phyloP scores from a whole-genome alignment of 1,140 invertebrate genomes.

The Drosophila santomea region DNA sequence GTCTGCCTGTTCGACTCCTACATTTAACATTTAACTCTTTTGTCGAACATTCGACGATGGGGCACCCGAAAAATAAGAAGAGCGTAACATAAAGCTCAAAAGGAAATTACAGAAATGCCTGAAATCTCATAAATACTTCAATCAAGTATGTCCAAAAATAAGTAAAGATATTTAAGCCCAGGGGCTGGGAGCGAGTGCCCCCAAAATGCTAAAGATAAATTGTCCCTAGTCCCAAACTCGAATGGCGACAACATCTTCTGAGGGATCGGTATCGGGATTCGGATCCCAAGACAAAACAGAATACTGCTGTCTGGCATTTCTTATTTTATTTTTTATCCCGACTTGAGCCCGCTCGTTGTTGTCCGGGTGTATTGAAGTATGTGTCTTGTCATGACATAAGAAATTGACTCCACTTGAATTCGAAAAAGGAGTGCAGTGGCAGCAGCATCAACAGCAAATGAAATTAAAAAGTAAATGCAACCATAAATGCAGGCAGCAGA shows the following conservation, averaged over 20 bases:
- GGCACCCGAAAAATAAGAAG: constrained; percentile 18
- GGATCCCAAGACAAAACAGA: constrained; percentile 47
- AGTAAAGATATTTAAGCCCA: constrained; percentile 81
- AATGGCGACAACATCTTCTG: constrained; percentile 63
- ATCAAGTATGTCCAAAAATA: constrained; percentile 83
- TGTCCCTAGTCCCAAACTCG: constrained; percentile 23
- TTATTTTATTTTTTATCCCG: constrained; percentile 59
- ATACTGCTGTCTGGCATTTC: constrained; percentile 59
- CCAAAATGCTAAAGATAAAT: constrained; percentile 44
- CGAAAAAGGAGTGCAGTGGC: constrained; percentile 76
- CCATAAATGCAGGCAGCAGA: constrained; percentile 70
- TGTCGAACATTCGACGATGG: constrained; percentile 44
- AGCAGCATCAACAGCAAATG: constrained; percentile 59
- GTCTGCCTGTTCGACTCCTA: constrained; percentile 15
- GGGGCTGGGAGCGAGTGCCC: constrained; percentile 17
- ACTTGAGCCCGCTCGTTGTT: constrained; percentile 50
- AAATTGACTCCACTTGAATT: constrained; percentile 83
- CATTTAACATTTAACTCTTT: constrained; percentile 42
- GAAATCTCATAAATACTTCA: constrained; percentile 83
- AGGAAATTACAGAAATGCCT: constrained; percentile 80
- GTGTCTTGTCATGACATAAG: constrained; percentile 80
- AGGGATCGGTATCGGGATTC: neutral
- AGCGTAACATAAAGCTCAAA: constrained; percentile 71
- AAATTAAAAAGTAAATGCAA: constrained; percentile 81
- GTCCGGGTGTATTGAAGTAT: constrained; percentile 55